Evolutionary conservation across 2,888 invertebrate species (phyloP).

Genomic region (Julus scanicus): DNA sequence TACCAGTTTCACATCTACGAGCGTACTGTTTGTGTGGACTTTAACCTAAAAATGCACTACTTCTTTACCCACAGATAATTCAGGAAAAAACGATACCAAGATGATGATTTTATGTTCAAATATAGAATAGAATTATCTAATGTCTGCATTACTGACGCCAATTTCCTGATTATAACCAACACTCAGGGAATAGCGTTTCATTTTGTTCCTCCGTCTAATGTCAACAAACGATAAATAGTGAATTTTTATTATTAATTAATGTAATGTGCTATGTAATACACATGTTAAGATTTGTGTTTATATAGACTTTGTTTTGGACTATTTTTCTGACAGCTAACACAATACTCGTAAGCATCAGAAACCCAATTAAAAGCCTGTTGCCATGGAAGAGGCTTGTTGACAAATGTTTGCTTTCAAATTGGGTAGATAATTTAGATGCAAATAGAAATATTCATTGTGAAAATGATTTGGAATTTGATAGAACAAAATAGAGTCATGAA

Average conservation of each 20-base stretch:
- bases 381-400: neutral
- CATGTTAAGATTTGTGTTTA: neutral
- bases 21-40: too few species aligned
- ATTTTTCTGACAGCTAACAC: neutral
- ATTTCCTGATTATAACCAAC: neutral
- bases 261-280: neutral
- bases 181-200: neutral
- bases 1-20: too few species aligned
- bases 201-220: neutral
- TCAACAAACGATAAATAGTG: constrained; percentile 14
- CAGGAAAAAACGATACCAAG: neutral
- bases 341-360: neutral
- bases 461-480: too few species aligned
- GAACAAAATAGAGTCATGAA: too few species aligned
- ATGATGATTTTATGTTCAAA: neutral
- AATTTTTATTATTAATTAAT: neutral
- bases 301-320: neutral
- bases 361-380: neutral
- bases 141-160: constrained; percentile 8
- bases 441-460: too few species aligned
- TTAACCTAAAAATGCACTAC: too few species aligned
- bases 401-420: neutral
- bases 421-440: neutral
- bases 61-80: neutral
- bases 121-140: neutral